phyloP scores from a whole-genome alignment of 2,888 invertebrate genomes.

The Hylaea fasciaria region DNA sequence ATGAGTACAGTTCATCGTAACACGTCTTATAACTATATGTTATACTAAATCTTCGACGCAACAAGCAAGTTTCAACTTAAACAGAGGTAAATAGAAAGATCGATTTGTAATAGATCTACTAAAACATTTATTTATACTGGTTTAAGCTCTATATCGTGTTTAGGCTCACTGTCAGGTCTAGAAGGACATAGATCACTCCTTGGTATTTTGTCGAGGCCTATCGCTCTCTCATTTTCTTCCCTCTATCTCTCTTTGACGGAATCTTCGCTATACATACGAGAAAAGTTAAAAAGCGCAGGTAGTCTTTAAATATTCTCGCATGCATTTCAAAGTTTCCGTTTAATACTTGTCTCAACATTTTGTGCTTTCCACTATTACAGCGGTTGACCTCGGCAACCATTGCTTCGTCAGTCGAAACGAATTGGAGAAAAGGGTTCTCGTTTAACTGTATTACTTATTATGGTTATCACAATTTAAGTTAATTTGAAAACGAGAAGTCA shows the following conservation, averaged over 20 bases:
- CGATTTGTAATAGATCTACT: slow-evolving; percentile 75
- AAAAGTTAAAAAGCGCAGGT: slow-evolving; percentile 36
- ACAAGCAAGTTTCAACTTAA: slow-evolving; percentile 81
- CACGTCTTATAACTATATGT: slow-evolving; percentile 73
- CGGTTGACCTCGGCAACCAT: slow-evolving; percentile 22
- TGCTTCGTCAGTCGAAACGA: slow-evolving; percentile 51
- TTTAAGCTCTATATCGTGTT: slow-evolving; percentile 81
- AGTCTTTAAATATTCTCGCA: slow-evolving; percentile 24
- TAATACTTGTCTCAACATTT: slow-evolving; percentile 6
- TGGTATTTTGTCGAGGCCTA: slow-evolving; percentile 24
- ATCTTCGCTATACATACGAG: slow-evolving; percentile 15
- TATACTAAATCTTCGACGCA: slow-evolving; percentile 71
- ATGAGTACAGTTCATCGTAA: slow-evolving; percentile 47
- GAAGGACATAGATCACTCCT: slow-evolving; percentile 71
- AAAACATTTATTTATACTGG: slow-evolving; percentile 77
- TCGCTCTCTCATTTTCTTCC: slow-evolving; percentile 24
- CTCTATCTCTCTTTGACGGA: background rate
- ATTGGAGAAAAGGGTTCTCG: slow-evolving; percentile 51
- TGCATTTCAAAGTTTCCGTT: slow-evolving; percentile 18
- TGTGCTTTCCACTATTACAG: slow-evolving; percentile 20
- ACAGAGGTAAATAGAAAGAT: slow-evolving; percentile 81
- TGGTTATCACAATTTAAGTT: slow-evolving; percentile 45
- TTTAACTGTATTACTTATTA: slow-evolving; percentile 50
- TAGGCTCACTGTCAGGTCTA: slow-evolving; percentile 76
- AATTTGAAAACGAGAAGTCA: slow-evolving; percentile 52